Evolutionary conservation across 2,888 invertebrate species (phyloP).

Genomic region (Drosophila austrosaltans): DNA sequence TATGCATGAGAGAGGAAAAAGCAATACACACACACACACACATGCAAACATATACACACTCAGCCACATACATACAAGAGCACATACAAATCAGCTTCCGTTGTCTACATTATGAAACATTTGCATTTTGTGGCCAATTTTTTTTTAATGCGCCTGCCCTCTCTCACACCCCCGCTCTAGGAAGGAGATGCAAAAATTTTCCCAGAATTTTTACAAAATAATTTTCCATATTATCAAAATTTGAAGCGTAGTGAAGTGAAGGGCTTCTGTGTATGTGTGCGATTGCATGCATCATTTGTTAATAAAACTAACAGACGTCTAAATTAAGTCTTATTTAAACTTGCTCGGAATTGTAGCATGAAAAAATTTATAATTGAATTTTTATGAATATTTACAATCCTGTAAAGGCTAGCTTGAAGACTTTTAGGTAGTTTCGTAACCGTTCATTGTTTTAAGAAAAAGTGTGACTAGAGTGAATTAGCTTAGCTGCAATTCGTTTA

Average conservation of each 20-base stretch:
- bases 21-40: slow-evolving; percentile 18
- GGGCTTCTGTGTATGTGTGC: neutral
- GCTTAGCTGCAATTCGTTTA: too few species aligned
- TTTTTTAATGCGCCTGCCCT: neutral
- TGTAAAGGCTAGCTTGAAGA: too few species aligned
- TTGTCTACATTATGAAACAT: slow-evolving; percentile 12
- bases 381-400: too few species aligned
- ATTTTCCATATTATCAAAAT: slow-evolving; percentile 4
- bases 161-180: neutral
- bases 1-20: slow-evolving; percentile 28
- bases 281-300: neutral
- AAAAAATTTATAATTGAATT: neutral
- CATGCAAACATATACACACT: slow-evolving; percentile 7
- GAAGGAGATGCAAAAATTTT: slow-evolving; percentile 1
- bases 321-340: neutral
- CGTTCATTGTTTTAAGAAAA: too few species aligned
- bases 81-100: slow-evolving; percentile 10
- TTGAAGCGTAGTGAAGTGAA: neutral
- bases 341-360: neutral
- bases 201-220: slow-evolving; percentile 3
- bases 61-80: slow-evolving; percentile 1
- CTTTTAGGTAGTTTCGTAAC: too few species aligned
- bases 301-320: neutral
- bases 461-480: too few species aligned
- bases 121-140: slow-evolving; percentile 8